Conservation (phyloP, 1,140 invertebrate species). For the Chlorops oryzae region DNA sequence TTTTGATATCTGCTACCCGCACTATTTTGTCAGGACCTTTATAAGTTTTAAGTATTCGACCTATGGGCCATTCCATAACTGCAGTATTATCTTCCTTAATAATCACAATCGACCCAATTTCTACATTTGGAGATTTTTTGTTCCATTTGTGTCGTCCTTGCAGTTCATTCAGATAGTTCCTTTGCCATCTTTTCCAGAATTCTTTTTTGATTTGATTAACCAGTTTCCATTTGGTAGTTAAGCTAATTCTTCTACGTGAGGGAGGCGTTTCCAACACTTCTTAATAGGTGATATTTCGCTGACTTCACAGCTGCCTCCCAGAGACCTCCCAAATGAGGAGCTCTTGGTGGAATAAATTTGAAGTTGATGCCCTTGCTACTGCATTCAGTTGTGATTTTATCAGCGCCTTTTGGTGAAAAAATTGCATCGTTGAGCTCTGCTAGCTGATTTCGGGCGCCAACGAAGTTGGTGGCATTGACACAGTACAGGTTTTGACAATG, state of each 20-base stretch:
- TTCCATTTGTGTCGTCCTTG: conserved; percentile 39
- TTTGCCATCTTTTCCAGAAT: conserved; percentile 19
- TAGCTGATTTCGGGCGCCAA: too few relatives aligned
- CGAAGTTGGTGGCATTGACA: too few relatives aligned
- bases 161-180: conserved; percentile 26
- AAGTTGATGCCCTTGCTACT: too few relatives aligned
- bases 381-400: too few relatives aligned
- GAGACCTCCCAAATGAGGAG: conserved; percentile 6
- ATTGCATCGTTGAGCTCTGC: too few relatives aligned
- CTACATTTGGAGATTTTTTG: conserved; percentile 12
- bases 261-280: background rate
- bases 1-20: conserved; percentile 29
- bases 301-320: conserved; percentile 5
- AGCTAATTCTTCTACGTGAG: conserved; percentile 3
- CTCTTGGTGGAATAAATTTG: too few relatives aligned
- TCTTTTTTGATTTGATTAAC: background rate
- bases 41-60: conserved; percentile 22
- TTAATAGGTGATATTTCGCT: background rate
- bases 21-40: conserved; percentile 28
- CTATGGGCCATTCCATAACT: conserved; percentile 35
- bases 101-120: conserved; percentile 34
- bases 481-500: too few relatives aligned
- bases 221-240: background rate
- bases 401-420: too few relatives aligned
- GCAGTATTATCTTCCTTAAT: conserved; percentile 39